A percentile compares a stretch with the other conserved stretches of the same genome.
phyloP scores from a whole-genome alignment of 2,888 invertebrate genomes.

The Lochmaea capreae region DNA sequence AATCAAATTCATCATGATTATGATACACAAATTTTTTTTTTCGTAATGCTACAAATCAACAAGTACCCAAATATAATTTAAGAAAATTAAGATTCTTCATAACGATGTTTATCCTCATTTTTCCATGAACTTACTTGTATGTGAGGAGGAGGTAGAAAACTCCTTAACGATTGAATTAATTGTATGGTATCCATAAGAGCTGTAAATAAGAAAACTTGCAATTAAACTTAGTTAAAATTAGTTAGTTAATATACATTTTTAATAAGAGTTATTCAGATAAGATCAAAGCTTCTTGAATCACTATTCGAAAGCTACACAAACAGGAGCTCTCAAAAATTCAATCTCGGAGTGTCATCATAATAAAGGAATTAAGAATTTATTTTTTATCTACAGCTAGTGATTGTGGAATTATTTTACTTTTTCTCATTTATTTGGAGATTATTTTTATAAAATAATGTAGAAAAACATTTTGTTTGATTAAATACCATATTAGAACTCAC shows the following conservation, averaged over 20 bases:
- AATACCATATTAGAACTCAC: conserved; percentile 66
- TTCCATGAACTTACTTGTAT: conserved; percentile 92
- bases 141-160: conserved; percentile 87
- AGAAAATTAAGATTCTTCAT: conserved; percentile 57
- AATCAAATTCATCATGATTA: too few relatives aligned
- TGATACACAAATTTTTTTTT: too few relatives aligned
- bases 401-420: background rate
- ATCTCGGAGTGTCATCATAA: conserved; percentile 58
- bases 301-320: conserved; percentile 54
- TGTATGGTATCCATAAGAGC: conserved; percentile 89
- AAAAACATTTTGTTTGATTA: too few relatives aligned
- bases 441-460: too few relatives aligned
- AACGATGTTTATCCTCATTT: conserved; percentile 81
- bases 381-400: too few relatives aligned
- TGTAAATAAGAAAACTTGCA: conserved; percentile 58
- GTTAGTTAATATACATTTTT: conserved; percentile 6
- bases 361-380: conserved; percentile 8
- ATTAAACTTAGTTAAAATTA: conserved; percentile 20
- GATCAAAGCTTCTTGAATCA: conserved; percentile 60
- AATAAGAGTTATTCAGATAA: conserved; percentile 54
- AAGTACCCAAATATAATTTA: conserved; percentile 12
- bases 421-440: too few relatives aligned
- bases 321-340: conserved; percentile 59
- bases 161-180: conserved; percentile 85
- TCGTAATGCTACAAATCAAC: background rate